These are phyloP conservation scores for Dryobota labecula DNA, from an alignment of 2,888 invertebrate genomes.

Conservation along the genomic window DNA sequence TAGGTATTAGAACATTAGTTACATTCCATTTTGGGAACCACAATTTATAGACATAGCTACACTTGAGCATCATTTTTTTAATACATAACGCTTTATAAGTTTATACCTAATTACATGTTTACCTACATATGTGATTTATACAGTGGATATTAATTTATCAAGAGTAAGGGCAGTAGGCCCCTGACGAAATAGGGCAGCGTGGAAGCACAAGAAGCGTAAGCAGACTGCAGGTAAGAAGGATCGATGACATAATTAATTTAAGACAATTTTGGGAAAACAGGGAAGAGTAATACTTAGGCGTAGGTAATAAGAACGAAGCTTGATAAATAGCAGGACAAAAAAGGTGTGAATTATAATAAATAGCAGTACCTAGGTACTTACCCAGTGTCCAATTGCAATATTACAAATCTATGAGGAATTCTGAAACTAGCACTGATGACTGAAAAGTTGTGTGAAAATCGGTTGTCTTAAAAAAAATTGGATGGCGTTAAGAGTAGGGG, in stretches of 20 bases:
- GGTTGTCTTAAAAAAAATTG: background rate
- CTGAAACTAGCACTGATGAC: background rate
- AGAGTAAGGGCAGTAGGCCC: background rate
- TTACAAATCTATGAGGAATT: background rate
- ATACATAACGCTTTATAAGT: background rate
- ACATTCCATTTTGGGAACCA: constrained; percentile 29
- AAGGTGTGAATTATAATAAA: background rate
- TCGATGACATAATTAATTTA: background rate
- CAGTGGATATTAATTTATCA: background rate
- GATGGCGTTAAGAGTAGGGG: background rate
- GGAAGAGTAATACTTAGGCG: background rate
- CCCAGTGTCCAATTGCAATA: background rate
- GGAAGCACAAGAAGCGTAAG: background rate
- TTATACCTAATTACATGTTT: background rate
- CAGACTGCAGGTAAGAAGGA: background rate
- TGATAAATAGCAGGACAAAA: background rate
- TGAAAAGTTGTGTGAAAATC: background rate
- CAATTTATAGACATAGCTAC: background rate
- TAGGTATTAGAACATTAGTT: background rate
- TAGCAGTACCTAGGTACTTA: background rate
- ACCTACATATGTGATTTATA: background rate
- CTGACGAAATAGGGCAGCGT: background rate
- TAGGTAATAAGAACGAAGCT: background rate
- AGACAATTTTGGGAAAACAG: background rate
- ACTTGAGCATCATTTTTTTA: background rate